phyloP scores from a whole-genome alignment of 2,113 vertebrate genomes.

The Zosterops pallidus region DNA sequence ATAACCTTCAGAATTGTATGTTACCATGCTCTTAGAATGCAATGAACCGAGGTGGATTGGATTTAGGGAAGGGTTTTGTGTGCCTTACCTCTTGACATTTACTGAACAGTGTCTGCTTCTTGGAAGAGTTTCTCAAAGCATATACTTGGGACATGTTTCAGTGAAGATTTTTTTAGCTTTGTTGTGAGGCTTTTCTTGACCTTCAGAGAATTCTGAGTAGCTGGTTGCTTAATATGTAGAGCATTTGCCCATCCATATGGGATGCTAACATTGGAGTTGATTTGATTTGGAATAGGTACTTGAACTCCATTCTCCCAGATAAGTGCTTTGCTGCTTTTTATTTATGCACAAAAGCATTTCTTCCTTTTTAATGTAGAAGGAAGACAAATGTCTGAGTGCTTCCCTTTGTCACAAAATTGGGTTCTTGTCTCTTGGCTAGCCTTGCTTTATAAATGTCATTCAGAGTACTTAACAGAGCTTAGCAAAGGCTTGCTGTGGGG shows the following conservation, averaged over 20 bases:
- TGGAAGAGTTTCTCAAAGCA: background rate
- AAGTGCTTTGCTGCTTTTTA: conserved; percentile 7
- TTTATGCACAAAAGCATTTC: background rate
- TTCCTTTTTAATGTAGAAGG: background rate
- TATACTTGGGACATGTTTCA: background rate
- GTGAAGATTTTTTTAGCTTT: background rate
- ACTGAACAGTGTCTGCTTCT: background rate
- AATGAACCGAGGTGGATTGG: background rate
- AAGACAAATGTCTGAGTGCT: background rate
- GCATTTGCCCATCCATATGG: background rate
- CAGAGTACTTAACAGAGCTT: conserved; percentile 19
- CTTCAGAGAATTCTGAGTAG: background rate
- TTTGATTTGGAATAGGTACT: conserved; percentile 1
- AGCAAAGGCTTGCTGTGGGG: background rate
- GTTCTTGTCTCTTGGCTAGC: conserved; percentile 34
- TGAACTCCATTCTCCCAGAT: background rate
- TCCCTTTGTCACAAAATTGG: background rate
- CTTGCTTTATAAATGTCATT: conserved; percentile 25
- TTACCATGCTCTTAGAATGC: background rate
- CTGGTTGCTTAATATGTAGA: background rate
- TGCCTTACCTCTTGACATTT: background rate
- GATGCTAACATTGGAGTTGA: background rate
- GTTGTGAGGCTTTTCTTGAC: background rate
- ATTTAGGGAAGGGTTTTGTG: background rate
- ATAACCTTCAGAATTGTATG: background rate